Evolutionary conservation across 2,113 vertebrate genomes (phyloP).

Genomic region (Psophia crepitans): DNA sequence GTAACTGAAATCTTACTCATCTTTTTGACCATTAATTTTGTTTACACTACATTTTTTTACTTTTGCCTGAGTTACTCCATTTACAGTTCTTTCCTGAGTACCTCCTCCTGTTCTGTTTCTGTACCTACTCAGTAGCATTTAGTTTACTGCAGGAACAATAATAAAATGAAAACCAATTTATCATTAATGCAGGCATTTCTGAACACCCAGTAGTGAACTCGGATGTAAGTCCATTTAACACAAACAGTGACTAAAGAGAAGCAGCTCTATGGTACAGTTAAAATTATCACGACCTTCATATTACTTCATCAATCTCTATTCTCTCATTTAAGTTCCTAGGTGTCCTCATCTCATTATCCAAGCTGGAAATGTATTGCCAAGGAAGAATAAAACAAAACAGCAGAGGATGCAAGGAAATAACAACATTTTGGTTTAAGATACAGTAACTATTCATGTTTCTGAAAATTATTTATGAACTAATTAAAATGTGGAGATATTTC

Average conservation of each 20-base stretch:
- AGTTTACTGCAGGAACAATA: not conserved
- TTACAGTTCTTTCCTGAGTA: not conserved
- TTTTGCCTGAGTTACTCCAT: not conserved
- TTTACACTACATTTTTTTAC: not conserved
- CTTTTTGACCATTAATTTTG: not conserved
- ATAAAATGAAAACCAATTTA: not conserved
- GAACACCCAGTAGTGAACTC: not conserved
- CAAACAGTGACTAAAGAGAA: not conserved
- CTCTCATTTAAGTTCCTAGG: not conserved
- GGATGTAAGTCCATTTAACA: not conserved
- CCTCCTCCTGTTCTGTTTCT: not conserved
- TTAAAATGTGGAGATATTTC: not conserved
- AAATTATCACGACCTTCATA: not conserved
- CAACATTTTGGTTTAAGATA: not conserved
- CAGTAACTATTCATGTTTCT: not conserved
- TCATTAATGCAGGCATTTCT: not conserved
- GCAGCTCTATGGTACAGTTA: not conserved
- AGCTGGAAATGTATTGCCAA: not conserved
- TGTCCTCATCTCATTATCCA: not conserved
- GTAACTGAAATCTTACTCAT: not conserved
- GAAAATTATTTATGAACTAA: not conserved
- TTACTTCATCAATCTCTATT: not conserved
- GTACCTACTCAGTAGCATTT: not conserved
- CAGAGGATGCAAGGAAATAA: not conserved
- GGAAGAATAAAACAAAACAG: not conserved